Percentiles rank a stretch among this genome's conserved stretches.
Evolutionary conservation across 2,797 vertebrate species (phyloP).

Genomic region (Enteromius radiatus): DNA sequence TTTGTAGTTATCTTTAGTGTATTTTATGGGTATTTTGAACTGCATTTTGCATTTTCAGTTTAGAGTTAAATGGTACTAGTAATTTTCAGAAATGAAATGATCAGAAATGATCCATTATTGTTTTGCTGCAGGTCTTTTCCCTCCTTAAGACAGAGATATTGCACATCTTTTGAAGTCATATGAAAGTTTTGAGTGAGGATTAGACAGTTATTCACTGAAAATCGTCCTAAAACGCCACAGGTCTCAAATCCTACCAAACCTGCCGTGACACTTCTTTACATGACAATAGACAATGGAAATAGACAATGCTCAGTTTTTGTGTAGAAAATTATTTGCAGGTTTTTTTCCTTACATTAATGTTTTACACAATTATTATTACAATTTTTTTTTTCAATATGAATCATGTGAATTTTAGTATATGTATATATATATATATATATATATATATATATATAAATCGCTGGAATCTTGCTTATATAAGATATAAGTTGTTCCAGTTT

Average conservation of each 20-base stretch:
- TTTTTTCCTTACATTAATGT: no score
- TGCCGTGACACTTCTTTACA: background rate
- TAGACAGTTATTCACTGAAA: background rate
- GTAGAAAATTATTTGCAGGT: no score
- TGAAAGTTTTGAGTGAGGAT: conserved; percentile 1
- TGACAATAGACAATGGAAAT: no score
- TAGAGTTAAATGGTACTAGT: background rate
- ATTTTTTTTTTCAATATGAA: no score
- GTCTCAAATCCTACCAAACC: background rate
- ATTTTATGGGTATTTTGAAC: background rate
- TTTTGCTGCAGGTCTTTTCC: background rate
- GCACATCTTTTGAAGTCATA: background rate
- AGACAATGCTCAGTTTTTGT: no score
- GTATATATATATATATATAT: no score
- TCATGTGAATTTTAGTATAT: background rate
- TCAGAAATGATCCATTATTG: no score
- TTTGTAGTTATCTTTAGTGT: background rate
- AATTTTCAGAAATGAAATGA: no score
- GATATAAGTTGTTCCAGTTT: no score
- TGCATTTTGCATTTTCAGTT: background rate
- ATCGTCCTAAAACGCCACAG: background rate
- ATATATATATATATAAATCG: no score
- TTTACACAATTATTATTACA: no score
- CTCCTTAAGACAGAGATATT: background rate
- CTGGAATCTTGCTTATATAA: no score